These are phyloP conservation scores for Hylaeus volcanicus DNA, from an alignment of 1,140 invertebrate species.

Conservation along the genomic window DNA sequence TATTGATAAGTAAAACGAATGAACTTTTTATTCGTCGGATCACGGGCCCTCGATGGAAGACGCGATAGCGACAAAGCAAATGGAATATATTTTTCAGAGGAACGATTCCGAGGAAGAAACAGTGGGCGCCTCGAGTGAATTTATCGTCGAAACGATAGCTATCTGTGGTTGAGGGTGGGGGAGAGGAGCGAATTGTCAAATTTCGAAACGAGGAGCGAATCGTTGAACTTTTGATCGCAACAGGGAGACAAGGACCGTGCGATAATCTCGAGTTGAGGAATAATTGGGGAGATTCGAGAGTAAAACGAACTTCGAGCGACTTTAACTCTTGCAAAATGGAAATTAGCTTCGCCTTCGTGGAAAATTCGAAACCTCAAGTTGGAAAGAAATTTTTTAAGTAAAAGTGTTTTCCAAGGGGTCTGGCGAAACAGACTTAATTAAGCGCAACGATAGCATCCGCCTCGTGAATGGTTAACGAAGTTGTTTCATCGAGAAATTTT, in stretches of 20 bases:
- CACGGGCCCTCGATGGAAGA: neutral
- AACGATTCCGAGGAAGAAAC: neutral
- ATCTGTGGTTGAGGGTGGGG: too few relatives aligned
- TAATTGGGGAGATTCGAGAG: neutral
- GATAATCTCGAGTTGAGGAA: neutral
- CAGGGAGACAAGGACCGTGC: too few relatives aligned
- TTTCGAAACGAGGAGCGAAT: neutral
- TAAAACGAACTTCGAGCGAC: neutral
- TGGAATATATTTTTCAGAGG: neutral
- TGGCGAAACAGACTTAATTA: constrained; percentile 4
- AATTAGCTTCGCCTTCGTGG: neutral
- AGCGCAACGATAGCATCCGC: neutral
- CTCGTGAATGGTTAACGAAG: neutral
- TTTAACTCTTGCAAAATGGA: neutral
- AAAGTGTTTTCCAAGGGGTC: neutral
- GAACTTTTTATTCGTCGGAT: constrained; percentile 37
- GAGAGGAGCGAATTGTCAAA: neutral
- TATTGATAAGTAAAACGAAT: constrained; percentile 45
- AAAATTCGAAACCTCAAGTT: too few relatives aligned
- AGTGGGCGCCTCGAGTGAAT: neutral
- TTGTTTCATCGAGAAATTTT: constrained; percentile 5
- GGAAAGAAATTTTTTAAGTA: neutral
- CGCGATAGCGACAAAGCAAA: constrained; percentile 6
- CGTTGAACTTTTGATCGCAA: too few relatives aligned
- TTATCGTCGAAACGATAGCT: neutral